Conservation (phyloP, 2,797 vertebrate genomes). For the Enteromius trimaculatus region DNA sequence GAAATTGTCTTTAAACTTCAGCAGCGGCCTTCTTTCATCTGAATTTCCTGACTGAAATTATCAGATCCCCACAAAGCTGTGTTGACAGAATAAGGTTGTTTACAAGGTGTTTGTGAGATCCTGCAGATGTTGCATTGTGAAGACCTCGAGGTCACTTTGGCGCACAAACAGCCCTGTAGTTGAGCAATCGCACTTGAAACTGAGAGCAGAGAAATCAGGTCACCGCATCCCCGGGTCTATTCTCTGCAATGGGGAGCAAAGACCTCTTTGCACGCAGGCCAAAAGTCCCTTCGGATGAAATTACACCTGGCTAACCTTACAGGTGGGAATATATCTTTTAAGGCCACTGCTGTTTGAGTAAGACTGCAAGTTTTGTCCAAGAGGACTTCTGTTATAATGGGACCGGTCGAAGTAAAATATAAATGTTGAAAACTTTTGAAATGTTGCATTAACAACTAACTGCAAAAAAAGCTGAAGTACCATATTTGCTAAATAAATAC, state of each 20-base stretch:
- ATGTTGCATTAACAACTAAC: neutral
- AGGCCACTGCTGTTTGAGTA: neutral
- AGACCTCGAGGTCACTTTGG: neutral
- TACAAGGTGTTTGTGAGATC: slow-evolving; percentile 22
- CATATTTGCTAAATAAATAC: neutral
- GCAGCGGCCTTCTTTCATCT: neutral
- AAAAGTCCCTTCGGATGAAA: slow-evolving; percentile 44
- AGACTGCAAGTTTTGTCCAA: neutral
- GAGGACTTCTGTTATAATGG: neutral
- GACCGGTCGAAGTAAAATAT: neutral
- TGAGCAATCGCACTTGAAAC: slow-evolving; percentile 38
- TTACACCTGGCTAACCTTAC: slow-evolving; percentile 24
- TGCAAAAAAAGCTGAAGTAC: neutral
- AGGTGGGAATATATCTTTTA: slow-evolving; percentile 23
- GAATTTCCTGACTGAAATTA: neutral
- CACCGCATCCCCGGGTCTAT: slow-evolving; percentile 1
- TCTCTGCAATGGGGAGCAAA: slow-evolving; percentile 5
- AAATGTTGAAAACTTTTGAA: neutral
- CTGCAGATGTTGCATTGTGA: slow-evolving; percentile 6
- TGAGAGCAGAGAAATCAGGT: slow-evolving; percentile 41
- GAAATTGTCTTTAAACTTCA: neutral
- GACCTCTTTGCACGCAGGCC: slow-evolving; percentile 18
- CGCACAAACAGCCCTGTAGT: slow-evolving; percentile 9
- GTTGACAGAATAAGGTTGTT: slow-evolving; percentile 13
- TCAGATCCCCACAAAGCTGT: neutral